phyloP scores from a whole-genome alignment of 2,797 vertebrate species.

The Anniella stebbinsi region DNA sequence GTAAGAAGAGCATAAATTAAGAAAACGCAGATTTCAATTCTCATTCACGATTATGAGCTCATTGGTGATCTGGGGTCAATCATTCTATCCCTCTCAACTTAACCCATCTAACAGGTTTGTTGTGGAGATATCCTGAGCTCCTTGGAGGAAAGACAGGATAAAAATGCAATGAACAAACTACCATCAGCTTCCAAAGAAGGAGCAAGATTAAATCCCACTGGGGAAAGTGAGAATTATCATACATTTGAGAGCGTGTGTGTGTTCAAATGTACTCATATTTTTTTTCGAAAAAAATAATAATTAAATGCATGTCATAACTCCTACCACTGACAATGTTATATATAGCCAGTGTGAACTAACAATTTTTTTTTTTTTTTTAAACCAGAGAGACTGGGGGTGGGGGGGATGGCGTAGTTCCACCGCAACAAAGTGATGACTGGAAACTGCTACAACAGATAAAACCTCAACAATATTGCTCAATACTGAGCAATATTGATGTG shows the following conservation, averaged over 20 bases:
- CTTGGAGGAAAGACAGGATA: background rate
- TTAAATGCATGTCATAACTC: background rate
- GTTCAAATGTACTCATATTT: background rate
- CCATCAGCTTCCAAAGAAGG: background rate
- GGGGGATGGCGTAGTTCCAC: background rate
- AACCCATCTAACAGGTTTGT: too few species aligned
- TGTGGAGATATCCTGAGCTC: background rate
- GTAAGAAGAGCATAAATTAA: background rate
- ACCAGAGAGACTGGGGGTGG: background rate
- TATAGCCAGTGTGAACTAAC: slow-evolving; percentile 15
- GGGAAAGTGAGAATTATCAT: background rate
- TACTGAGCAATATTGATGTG: background rate
- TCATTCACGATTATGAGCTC: background rate
- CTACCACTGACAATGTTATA: background rate
- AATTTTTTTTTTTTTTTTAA: too few species aligned
- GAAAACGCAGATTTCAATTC: background rate
- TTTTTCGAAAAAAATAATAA: background rate
- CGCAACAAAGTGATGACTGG: background rate
- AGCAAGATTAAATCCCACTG: background rate
- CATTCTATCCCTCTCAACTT: background rate
- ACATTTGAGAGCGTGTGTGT: background rate
- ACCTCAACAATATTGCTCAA: background rate
- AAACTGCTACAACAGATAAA: background rate
- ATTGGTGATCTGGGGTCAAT: background rate
- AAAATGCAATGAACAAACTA: background rate